Evolutionary conservation across 2,113 vertebrate genomes (phyloP).

Genomic region (Crotalus horridus): DNA sequence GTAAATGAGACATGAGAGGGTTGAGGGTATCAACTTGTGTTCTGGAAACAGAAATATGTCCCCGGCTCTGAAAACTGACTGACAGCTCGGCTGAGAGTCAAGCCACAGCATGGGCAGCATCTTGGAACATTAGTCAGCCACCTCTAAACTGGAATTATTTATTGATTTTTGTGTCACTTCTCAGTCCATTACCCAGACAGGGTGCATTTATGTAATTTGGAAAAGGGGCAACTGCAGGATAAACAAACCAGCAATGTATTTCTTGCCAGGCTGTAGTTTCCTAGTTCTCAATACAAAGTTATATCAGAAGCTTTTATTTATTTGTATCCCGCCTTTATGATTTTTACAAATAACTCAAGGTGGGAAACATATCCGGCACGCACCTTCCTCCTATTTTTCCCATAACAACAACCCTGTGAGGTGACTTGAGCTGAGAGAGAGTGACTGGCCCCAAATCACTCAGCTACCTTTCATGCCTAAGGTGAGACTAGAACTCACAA

Average conservation of each 20-base stretch:
- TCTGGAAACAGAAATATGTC: neutral
- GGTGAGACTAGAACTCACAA: neutral
- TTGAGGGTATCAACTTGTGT: neutral
- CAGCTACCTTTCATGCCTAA: neutral
- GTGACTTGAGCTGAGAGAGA: neutral
- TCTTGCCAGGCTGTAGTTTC: neutral
- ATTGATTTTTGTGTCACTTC: constrained; percentile 55
- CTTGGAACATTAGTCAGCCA: constrained; percentile 29
- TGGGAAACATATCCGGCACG: neutral
- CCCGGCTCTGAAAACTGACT: neutral
- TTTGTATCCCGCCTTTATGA: neutral
- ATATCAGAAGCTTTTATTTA: neutral
- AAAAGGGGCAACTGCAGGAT: constrained; percentile 4
- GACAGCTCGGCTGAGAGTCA: constrained; percentile 5
- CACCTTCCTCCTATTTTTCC: neutral
- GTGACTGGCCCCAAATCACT: neutral
- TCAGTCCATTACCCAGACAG: constrained; percentile 44
- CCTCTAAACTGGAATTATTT: constrained; percentile 44
- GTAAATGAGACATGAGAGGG: neutral
- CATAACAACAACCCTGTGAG: neutral
- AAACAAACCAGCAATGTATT: neutral
- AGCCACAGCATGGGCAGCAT: neutral
- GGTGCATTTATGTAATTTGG: constrained; percentile 49
- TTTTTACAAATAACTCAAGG: neutral
- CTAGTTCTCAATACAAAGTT: neutral